Conservation (phyloP, 2,888 invertebrate species). For the Acanthosoma haemorrhoidale region DNA sequence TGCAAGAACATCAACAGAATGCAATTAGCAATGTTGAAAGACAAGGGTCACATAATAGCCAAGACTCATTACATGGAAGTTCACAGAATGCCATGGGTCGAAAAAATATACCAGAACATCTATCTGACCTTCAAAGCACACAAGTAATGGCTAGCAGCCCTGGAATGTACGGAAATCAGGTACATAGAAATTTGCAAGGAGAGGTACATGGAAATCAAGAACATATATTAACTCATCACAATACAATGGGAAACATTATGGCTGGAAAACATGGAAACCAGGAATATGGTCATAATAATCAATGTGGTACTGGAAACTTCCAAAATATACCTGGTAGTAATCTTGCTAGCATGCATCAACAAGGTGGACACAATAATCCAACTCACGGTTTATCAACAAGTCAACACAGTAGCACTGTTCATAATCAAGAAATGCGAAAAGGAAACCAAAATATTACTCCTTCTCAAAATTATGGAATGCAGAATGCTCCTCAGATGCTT, state of each 20-base stretch:
- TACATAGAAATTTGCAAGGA: neutral
- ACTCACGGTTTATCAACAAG: neutral
- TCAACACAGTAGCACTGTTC: neutral
- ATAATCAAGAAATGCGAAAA: neutral
- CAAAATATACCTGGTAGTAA: neutral
- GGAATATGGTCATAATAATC: slow-evolving; percentile 7
- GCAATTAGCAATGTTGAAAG: neutral
- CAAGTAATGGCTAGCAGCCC: neutral
- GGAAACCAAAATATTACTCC: neutral
- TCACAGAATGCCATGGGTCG: neutral
- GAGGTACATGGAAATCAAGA: neutral
- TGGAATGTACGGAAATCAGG: neutral
- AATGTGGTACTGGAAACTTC: neutral
- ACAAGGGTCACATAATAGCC: neutral
- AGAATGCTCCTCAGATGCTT: slow-evolving; percentile 9
- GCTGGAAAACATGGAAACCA: neutral
- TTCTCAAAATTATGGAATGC: slow-evolving; percentile 9
- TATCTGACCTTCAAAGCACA: neutral
- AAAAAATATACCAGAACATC: neutral
- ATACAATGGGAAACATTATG: neutral
- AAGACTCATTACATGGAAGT: slow-evolving; percentile 7
- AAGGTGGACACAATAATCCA: neutral
- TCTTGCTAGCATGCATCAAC: neutral
- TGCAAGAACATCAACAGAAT: neutral
- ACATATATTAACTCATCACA: neutral